Base-by-base conservation (phyloP, 2,888 invertebrate species). In the Pristionchus arcanus region DNA sequence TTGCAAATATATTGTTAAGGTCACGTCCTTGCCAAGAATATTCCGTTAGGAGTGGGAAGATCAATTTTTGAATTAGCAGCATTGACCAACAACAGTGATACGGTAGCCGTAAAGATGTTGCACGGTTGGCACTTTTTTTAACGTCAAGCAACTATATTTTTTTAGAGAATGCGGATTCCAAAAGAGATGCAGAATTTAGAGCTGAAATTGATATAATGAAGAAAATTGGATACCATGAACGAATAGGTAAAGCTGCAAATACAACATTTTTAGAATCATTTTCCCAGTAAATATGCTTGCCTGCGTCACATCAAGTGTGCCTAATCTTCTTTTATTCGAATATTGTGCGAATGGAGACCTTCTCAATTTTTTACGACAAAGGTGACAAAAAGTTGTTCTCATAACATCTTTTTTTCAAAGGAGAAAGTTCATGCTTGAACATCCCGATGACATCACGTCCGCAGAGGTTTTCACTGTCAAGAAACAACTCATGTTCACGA, bases 191-290 rank as follows among this genome's bases (percentile, higher is more conserved):
- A 15, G 37, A 63, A 25, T 86, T 86, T n/a, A 42, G 11, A 21
- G 86, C n/a, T 4, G 86, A 86, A n/a, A 86, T 86, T n/a, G 31
- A 63, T 5, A 1, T 86, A 1, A 86, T 86, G 86, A 86, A 37
- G 49, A 19, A 42, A 15, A 63, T 86, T 9, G 86, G 86, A 66
- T 66, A 86, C 34, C 86, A 86, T 66, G 86, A 86, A 16, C 37
- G 86, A 63, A 66, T 86, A 25, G 86, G 86, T 86, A n/a, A 13
- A 63, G 2, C 19, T 4, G 9, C 37, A 21, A 63, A 25, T 15
- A 4, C 25, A 19, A 63, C 9, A 34, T 74, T 31, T 3, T n/a
- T 31, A 7, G 25, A 5, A n/a, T n/a, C 19, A n/a, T 31, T 7
- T 7, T 59, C 66, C 3, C 86, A 86, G 86, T 86, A 16, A 86